A percentile compares a stretch with the other conserved stretches of the same genome.
phyloP scores from a whole-genome alignment of 2,888 invertebrate genomes.

The Nomada ruficornis region DNA sequence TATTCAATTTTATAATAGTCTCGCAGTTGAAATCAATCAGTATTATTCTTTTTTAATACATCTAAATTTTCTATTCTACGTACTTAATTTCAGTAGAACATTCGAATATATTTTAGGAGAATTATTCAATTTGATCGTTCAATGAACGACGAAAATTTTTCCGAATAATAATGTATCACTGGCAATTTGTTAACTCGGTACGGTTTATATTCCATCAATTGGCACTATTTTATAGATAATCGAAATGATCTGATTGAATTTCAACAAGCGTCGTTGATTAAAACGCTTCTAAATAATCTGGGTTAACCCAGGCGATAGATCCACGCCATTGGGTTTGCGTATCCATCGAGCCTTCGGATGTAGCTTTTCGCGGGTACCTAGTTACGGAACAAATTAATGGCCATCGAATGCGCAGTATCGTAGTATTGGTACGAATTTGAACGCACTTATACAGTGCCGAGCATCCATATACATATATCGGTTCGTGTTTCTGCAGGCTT shows the following conservation, averaged over 20 bases:
- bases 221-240: constrained; percentile 1
- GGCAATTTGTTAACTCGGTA: background rate
- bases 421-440: constrained; percentile 35
- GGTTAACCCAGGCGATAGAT: constrained; percentile 50
- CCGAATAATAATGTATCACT: background rate
- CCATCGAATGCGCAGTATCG: constrained; percentile 64
- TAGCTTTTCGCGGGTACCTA: constrained; percentile 66
- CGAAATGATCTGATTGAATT: constrained; percentile 28
- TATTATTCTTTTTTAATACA: too few relatives aligned
- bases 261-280: constrained; percentile 43
- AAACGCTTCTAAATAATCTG: constrained; percentile 52
- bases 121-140: background rate
- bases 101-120: too few relatives aligned
- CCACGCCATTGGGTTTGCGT: constrained; percentile 57
- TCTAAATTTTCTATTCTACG: too few relatives aligned
- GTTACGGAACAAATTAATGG: constrained; percentile 71
- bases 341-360: constrained; percentile 61
- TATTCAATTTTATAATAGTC: too few relatives aligned
- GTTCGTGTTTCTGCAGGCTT: background rate
- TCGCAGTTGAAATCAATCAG: too few relatives aligned
- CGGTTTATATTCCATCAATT: constrained; percentile 7
- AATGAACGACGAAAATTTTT: background rate
- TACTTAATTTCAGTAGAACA: too few relatives aligned
- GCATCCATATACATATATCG: background rate
- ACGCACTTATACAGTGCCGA: background rate